Evolutionary conservation across 2,888 invertebrate species (phyloP).

Genomic region (Drosophila dives): DNA sequence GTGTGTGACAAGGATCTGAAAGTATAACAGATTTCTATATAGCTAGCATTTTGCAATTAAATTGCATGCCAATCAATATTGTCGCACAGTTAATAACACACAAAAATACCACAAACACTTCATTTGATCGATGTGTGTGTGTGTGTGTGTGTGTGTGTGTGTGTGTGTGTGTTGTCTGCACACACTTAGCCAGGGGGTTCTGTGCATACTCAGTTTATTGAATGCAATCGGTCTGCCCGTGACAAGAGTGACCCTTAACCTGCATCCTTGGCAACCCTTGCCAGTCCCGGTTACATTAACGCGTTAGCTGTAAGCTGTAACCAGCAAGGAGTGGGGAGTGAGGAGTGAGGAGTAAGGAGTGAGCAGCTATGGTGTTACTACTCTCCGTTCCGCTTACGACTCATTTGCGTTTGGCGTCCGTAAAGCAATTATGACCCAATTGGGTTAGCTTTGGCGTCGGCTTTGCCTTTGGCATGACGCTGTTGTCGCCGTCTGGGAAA

Average conservation of each 20-base stretch:
- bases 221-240: slow-evolving; percentile 11
- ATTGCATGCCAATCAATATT: background rate
- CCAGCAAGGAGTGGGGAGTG: too few relatives aligned
- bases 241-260: slow-evolving; percentile 33
- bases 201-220: slow-evolving; percentile 1
- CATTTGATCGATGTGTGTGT: slow-evolving; percentile 1
- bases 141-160: background rate
- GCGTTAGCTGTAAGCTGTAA: slow-evolving; percentile 1
- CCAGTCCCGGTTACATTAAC: background rate
- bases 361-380: slow-evolving; percentile 6
- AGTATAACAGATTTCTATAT: background rate
- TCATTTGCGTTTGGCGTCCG: slow-evolving; percentile 73
- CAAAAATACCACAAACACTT: background rate
- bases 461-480: slow-evolving; percentile 38
- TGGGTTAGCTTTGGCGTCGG: slow-evolving; percentile 63
- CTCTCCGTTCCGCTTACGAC: slow-evolving; percentile 50
- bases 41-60: background rate
- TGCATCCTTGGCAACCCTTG: slow-evolving; percentile 18
- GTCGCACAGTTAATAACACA: background rate
- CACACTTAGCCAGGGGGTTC: background rate
- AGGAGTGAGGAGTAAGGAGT: too few relatives aligned
- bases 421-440: slow-evolving; percentile 80
- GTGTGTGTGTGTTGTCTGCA: background rate
- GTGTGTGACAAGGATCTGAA: background rate
- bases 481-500: background rate